Percentiles rank a stretch among this genome's conserved stretches.
phyloP scores from a whole-genome alignment of 1,140 invertebrate species.

The Akabosia matsudoensis region DNA sequence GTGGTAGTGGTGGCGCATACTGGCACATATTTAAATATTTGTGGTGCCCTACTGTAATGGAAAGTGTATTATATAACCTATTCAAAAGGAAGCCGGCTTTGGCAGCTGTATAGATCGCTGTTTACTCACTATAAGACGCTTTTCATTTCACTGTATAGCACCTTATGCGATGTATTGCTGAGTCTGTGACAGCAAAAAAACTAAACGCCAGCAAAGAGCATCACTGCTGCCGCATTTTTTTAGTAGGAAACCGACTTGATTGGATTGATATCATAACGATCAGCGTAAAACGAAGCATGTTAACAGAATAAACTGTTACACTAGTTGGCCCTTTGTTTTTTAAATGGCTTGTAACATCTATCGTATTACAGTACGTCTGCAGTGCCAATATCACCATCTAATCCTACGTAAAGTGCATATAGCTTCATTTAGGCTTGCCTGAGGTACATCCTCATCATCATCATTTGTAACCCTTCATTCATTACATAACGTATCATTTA shows the following conservation, averaged over 20 bases:
- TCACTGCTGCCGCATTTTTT: constrained; percentile 19
- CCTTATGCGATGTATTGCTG: too few species aligned
- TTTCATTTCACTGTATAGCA: neutral
- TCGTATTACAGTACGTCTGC: neutral
- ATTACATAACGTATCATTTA: constrained; percentile 20
- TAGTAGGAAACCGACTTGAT: neutral
- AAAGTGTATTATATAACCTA: neutral
- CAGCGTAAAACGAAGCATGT: neutral
- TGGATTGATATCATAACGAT: constrained; percentile 5
- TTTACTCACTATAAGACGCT: neutral
- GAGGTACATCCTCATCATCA: constrained; percentile 3
- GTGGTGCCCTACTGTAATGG: neutral
- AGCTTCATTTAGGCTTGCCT: neutral
- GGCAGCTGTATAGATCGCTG: neutral
- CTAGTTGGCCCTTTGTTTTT: too few species aligned
- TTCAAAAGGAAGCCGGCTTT: neutral
- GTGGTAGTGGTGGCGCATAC: neutral
- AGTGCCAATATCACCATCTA: too few species aligned
- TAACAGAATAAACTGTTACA: neutral
- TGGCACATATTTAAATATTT: neutral
- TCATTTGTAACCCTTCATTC: neutral
- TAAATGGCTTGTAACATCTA: too few species aligned
- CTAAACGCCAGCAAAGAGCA: too few species aligned
- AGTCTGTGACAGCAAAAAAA: neutral
- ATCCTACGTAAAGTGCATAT: neutral